phyloP scores from a whole-genome alignment of 2,888 invertebrate genomes.

The Protodeltote pygarga region DNA sequence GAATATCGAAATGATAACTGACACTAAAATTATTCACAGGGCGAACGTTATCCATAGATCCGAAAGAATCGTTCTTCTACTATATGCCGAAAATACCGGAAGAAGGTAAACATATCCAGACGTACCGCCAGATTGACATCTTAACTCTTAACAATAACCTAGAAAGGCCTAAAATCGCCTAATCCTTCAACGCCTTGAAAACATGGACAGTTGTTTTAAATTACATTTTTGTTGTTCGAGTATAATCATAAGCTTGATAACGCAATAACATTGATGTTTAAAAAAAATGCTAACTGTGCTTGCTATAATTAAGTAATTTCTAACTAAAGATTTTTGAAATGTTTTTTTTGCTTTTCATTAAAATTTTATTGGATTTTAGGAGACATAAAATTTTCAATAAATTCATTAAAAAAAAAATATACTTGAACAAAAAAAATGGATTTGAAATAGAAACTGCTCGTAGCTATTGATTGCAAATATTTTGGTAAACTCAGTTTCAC shows the following conservation, averaged over 20 bases:
- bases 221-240: conserved; percentile 65
- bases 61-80: conserved; percentile 81
- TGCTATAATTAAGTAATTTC: conserved; percentile 32
- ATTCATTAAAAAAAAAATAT: conserved; percentile 10
- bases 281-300: conserved; percentile 41
- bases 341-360: conserved; percentile 1
- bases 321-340: conserved; percentile 17
- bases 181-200: conserved; percentile 70
- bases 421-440: conserved; percentile 54
- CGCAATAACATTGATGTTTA: conserved; percentile 42
- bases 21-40: conserved; percentile 78
- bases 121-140: conserved; percentile 74
- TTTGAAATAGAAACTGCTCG: conserved; percentile 38
- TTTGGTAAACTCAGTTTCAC: not conserved
- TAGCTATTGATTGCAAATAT: conserved; percentile 35
- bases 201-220: conserved; percentile 64
- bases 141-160: conserved; percentile 83
- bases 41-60: conserved; percentile 82
- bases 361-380: not conserved
- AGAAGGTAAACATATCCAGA: conserved; percentile 78
- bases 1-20: conserved; percentile 44
- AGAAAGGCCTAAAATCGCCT: conserved; percentile 82
- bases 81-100: conserved; percentile 81
- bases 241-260: conserved; percentile 47
- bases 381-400: no score